Base-by-base conservation (phyloP, 92 coral and sea anemone genomes). In the Plumapathes pennacea region DNA sequence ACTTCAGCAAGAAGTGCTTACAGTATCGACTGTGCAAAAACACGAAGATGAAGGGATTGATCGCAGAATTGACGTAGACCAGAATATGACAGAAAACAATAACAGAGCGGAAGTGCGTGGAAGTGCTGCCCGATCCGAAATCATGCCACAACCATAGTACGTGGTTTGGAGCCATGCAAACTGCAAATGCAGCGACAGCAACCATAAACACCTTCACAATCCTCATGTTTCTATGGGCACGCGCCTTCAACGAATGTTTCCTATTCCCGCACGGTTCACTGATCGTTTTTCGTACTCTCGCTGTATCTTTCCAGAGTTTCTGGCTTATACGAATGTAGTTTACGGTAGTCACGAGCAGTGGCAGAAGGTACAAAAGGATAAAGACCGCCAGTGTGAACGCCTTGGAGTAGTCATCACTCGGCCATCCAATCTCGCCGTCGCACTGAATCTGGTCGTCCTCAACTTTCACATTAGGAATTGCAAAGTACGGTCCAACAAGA, bases 101-200 rank as follows among this genome's bases (percentile, higher is more conserved):
- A 22, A 78, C 63, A 33, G 64, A 62, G 11, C 20, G 9, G 22
- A 87, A 87, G 32, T 72, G 42, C 21, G 67, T 50, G 67, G 67
- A 62, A 32, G 23, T 14, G 5, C 21, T 10, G 3, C 90, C 96
- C 12, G 61, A 50, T 1, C 96, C 96, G 32, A 38, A 87, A 22
- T 80, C 96, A 23, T 76, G 71, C 96, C 96, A 87, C 10, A 87
- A 77, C 96, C 96, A 87, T 83, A 83, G 77, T 8, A 87, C 49
- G 31, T 87, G 90, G 28, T 80, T 72, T 2, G 96, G 96, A 1
- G 76, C 45, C 96, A 87, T 83, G 29, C 96, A 87, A 14, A 87
- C 15, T 7, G 86, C 80, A 41, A 87, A 87, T 27, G 72, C 82
- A 3, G 83, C 60, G 26, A 87, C 90, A 3, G 77, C 89, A 24